Conservation (phyloP, 2,113 vertebrate species). For the Leptobrachium leishanense region DNA sequence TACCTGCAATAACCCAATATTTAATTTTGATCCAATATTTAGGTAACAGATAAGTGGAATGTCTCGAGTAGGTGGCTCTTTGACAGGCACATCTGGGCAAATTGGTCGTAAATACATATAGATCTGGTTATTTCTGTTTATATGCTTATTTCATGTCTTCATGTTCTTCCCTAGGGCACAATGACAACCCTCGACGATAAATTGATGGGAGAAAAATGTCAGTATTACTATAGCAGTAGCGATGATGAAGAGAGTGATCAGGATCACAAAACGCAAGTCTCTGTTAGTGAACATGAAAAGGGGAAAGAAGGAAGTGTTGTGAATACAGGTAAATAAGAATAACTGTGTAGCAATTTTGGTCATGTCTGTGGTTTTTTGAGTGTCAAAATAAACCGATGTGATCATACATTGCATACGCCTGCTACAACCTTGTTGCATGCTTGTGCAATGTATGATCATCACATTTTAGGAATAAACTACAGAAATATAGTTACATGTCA, state of each 20-base stretch:
- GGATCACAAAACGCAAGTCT: conserved; percentile 65
- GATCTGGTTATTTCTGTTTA: too few species aligned
- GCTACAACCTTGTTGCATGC: too few species aligned
- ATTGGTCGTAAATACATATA: too few species aligned
- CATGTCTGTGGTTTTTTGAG: too few species aligned
- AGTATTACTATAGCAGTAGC: conserved; percentile 84
- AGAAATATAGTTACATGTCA: too few species aligned
- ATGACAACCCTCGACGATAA: conserved; percentile 83
- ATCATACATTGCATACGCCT: too few species aligned
- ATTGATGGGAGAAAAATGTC: conserved; percentile 78
- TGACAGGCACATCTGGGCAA: neutral
- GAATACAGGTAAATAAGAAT: conserved; percentile 68
- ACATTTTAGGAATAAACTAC: neutral
- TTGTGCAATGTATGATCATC: neutral
- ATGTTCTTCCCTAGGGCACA: neutral
- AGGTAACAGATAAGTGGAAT: too few species aligned
- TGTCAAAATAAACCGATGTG: too few species aligned
- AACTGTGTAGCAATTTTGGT: neutral
- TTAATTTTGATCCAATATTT: too few species aligned
- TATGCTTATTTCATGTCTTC: too few species aligned
- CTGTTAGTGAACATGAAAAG: conserved; percentile 59
- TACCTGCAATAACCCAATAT: too few species aligned
- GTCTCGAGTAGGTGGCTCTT: too few species aligned
- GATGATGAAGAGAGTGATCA: conserved; percentile 79
- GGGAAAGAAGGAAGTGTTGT: conserved; percentile 70